Conservation (phyloP, 1,140 invertebrate species). For the Campoletis sonorensis region DNA sequence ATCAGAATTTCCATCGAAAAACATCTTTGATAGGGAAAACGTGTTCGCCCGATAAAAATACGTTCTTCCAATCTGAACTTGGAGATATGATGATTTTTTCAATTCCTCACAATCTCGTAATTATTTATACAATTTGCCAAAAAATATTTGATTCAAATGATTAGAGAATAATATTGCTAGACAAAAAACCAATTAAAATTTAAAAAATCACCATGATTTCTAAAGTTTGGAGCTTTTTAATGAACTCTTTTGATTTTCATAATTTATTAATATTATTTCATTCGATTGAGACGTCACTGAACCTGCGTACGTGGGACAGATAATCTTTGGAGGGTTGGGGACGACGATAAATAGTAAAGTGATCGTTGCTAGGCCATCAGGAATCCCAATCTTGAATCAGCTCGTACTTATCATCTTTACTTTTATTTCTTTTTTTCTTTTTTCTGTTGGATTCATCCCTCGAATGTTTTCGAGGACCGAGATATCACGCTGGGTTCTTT, state of each 20-base stretch:
- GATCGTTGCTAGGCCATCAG: slow-evolving; percentile 28
- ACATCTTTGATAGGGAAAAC: too few species aligned
- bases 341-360: not conserved
- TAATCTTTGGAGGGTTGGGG: not conserved
- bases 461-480: not conserved
- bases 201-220: not conserved
- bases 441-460: not conserved
- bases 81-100: too few species aligned
- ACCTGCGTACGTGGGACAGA: slow-evolving; percentile 10
- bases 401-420: slow-evolving; percentile 2
- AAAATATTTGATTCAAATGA: not conserved
- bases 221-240: too few species aligned
- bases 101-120: too few species aligned
- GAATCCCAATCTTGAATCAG: slow-evolving; percentile 36
- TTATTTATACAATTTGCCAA: not conserved
- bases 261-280: too few species aligned
- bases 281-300: not conserved
- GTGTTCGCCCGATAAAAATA: too few species aligned
- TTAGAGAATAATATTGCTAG: not conserved
- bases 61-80: too few species aligned
- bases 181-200: not conserved
- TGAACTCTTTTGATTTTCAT: too few species aligned
- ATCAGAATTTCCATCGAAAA: too few species aligned
- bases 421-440: not conserved
- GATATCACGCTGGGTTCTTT: slow-evolving; percentile 8